A percentile compares a stretch with the other conserved stretches of the same genome.
These are phyloP conservation scores for Gerris buenoi DNA, from an alignment of 1,140 invertebrate genomes.

Conservation along the genomic window DNA sequence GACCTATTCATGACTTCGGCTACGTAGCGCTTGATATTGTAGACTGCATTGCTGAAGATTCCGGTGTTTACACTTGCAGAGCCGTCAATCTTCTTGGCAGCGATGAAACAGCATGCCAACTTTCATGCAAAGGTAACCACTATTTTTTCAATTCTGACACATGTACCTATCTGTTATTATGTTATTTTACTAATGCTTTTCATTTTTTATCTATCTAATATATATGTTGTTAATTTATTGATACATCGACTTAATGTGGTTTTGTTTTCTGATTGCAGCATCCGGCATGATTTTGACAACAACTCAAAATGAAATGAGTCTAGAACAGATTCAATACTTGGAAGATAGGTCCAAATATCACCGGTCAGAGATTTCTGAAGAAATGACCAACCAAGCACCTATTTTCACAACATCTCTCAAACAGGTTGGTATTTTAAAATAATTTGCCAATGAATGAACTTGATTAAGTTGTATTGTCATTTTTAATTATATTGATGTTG, in stretches of 20 bases:
- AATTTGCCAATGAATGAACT: too few species aligned
- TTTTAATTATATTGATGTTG: too few species aligned
- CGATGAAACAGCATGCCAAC: slow-evolving; percentile 62
- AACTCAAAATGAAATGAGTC: slow-evolving; percentile 66
- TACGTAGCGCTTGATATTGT: slow-evolving; percentile 86
- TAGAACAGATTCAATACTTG: slow-evolving; percentile 74
- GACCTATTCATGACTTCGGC: slow-evolving; percentile 89
- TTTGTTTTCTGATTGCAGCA: slow-evolving; percentile 11
- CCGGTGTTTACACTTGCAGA: slow-evolving; percentile 81
- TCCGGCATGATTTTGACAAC: slow-evolving; percentile 59
- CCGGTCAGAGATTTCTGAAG: slow-evolving; percentile 55
- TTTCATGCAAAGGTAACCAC: slow-evolving; percentile 44
- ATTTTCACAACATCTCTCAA: slow-evolving; percentile 81
- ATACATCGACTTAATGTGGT: neutral
- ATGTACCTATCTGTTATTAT: too few species aligned
- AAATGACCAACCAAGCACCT: slow-evolving; percentile 72
- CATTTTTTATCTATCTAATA: too few species aligned
- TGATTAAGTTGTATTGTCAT: too few species aligned
- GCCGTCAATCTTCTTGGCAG: slow-evolving; percentile 75
- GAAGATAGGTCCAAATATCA: slow-evolving; percentile 67
- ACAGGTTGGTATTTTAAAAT: slow-evolving; percentile 39
- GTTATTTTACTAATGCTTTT: too few species aligned
- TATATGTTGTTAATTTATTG: too few species aligned
- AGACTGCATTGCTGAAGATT: slow-evolving; percentile 82
- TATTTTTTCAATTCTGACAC: too few species aligned